These are phyloP conservation scores for Cygnus buccinator DNA, from an alignment of 2,113 vertebrate genomes.

Conservation along the genomic window DNA sequence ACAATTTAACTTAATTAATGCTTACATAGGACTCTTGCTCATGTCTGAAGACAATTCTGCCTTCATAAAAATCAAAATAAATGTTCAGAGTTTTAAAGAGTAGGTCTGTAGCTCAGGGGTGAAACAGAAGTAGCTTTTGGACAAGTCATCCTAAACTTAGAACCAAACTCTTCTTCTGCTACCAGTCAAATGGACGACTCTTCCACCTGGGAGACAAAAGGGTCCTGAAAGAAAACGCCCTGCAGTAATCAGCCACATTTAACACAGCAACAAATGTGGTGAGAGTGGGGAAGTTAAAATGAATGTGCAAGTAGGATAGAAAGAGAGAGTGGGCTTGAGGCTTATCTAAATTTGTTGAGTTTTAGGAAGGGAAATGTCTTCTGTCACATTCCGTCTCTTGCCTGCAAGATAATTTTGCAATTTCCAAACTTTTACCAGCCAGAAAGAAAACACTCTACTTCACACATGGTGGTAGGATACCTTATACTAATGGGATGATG, in stretches of 20 bases:
- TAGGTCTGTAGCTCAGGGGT: not conserved
- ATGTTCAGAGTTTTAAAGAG: not conserved
- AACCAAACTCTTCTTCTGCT: not conserved
- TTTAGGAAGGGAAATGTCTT: not conserved
- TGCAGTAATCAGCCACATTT: not conserved
- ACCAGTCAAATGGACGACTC: not conserved
- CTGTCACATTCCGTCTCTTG: not conserved
- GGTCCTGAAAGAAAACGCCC: not conserved
- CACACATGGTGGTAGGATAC: not conserved
- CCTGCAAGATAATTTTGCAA: not conserved
- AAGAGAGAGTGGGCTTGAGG: not conserved
- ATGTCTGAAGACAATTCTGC: not conserved
- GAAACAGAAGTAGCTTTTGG: not conserved
- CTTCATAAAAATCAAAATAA: not conserved
- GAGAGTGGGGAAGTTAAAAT: not conserved
- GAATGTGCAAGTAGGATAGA: not conserved
- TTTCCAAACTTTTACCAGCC: not conserved
- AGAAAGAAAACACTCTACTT: not conserved
- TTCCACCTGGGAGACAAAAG: not conserved
- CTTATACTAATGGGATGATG: not conserved
- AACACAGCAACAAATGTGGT: not conserved
- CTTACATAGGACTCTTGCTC: not conserved
- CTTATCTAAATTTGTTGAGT: not conserved
- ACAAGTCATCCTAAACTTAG: not conserved
- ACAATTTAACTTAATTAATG: not conserved